phyloP scores from a whole-genome alignment of 37 sponge, comb jelly and placozoan species.

The Spongia lamella region DNA sequence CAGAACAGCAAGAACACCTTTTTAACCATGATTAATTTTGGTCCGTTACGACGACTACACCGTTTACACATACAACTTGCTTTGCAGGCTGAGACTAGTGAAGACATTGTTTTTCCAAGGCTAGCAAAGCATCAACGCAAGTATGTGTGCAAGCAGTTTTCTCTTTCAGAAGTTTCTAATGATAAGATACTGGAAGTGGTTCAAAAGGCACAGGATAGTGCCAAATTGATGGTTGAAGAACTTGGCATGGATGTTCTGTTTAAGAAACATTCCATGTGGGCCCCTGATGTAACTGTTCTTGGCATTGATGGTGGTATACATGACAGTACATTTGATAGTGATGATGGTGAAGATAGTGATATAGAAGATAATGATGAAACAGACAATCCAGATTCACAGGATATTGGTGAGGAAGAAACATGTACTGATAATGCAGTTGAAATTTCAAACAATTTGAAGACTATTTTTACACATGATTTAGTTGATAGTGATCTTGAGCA shows the following conservation, averaged over 20 bases:
- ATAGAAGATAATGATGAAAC: not conserved
- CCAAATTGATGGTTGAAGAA: slow-evolving; percentile 12
- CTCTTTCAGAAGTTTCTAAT: not conserved
- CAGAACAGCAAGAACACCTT: slow-evolving; percentile 25
- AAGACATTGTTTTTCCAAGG: slow-evolving; percentile 10
- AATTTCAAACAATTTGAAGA: not conserved
- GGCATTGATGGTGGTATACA: not conserved
- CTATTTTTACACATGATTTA: no score
- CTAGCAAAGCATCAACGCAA: not conserved
- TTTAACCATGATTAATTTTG: slow-evolving; percentile 34
- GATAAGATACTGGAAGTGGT: slow-evolving; percentile 1
- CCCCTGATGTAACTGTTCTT: not conserved
- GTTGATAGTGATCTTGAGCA: no score
- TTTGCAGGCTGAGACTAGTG: slow-evolving; percentile 13
- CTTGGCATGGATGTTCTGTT: slow-evolving; percentile 17
- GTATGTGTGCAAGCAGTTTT: not conserved
- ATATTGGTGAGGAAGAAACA: slow-evolving; percentile 1
- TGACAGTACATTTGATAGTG: not conserved
- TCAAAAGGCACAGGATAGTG: not conserved
- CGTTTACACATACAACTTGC: slow-evolving; percentile 6
- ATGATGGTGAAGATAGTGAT: slow-evolving; percentile 21
- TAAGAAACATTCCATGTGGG: not conserved
- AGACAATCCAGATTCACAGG: not conserved
- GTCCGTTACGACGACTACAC: slow-evolving; percentile 13
- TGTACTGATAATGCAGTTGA: not conserved